These are phyloP conservation scores for Cephus nigrinus DNA, from an alignment of 2,888 invertebrate species.

Conservation along the genomic window DNA sequence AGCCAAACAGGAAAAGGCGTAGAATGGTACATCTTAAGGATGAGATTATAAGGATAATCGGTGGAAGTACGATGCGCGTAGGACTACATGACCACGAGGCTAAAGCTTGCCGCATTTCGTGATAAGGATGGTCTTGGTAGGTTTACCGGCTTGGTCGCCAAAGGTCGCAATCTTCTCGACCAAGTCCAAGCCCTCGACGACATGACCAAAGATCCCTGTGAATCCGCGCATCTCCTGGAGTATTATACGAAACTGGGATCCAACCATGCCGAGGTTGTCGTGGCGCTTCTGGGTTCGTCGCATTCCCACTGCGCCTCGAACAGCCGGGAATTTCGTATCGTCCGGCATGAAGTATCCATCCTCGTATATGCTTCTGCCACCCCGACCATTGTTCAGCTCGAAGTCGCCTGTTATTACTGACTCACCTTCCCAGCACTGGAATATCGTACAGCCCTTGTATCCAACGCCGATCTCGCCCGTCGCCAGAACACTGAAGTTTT, in stretches of 20 bases:
- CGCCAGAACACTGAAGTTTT: constrained; percentile 79
- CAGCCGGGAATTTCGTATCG: constrained; percentile 80
- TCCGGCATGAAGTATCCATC: constrained; percentile 85
- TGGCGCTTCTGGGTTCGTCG: constrained; percentile 82
- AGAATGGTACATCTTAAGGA: not conserved
- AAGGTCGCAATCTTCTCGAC: constrained; percentile 82
- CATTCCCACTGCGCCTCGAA: constrained; percentile 85
- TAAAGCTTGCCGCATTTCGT: constrained; percentile 81
- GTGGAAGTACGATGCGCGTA: not conserved
- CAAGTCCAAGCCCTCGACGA: constrained; percentile 82
- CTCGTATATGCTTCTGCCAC: constrained; percentile 81
- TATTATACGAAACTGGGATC: constrained; percentile 85
- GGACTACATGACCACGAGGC: constrained; percentile 35
- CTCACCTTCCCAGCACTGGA: constrained; percentile 86
- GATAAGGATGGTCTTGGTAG: constrained; percentile 79
- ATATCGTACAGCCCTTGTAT: constrained; percentile 83
- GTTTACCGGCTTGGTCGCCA: constrained; percentile 83
- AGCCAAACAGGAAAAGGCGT: not conserved
- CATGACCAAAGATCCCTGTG: constrained; percentile 84
- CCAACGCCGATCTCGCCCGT: constrained; percentile 81
- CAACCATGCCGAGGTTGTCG: constrained; percentile 84
- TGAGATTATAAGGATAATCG: not conserved
- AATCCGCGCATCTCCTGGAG: constrained; percentile 85
- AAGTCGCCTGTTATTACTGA: constrained; percentile 86
- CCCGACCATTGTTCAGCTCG: constrained; percentile 83